Conservation (phyloP, 1,140 invertebrate species). For the Penaeus vannamei region DNA sequence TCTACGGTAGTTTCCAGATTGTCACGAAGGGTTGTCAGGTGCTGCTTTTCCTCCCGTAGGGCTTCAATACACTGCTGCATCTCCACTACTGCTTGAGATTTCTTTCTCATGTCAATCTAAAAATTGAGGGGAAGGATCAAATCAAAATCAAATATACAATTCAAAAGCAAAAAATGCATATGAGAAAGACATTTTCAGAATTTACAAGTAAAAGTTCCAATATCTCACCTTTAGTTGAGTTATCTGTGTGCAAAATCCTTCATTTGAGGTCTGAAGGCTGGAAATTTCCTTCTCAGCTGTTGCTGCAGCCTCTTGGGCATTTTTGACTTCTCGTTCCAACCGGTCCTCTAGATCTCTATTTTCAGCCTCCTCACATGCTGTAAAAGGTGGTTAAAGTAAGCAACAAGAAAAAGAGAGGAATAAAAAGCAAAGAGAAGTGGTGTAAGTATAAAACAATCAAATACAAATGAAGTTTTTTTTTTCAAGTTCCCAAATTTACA, state of each 20-base stretch:
- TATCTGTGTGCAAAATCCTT: constrained; percentile 63
- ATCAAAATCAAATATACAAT: too few species aligned
- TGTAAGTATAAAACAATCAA: too few species aligned
- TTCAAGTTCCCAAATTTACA: neutral
- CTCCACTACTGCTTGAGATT: constrained; percentile 64
- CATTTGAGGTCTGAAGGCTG: constrained; percentile 45
- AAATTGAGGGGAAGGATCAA: neutral
- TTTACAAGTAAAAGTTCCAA: neutral
- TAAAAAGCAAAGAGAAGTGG: too few species aligned
- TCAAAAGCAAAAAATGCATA: too few species aligned
- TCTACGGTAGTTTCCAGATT: constrained; percentile 46
- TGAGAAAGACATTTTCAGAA: neutral
- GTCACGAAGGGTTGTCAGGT: constrained; percentile 47
- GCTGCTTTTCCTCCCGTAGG: constrained; percentile 59
- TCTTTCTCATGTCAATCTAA: constrained; percentile 66
- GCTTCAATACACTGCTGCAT: constrained; percentile 65
- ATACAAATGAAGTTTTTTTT: too few species aligned
- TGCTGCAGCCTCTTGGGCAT: constrained; percentile 32
- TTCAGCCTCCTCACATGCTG: constrained; percentile 63
- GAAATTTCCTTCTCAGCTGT: constrained; percentile 28
- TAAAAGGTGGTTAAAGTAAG: neutral
- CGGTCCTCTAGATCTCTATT: constrained; percentile 55
- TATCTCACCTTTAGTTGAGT: constrained; percentile 50
- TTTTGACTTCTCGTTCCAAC: constrained; percentile 43
- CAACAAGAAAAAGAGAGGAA: neutral